These are phyloP conservation scores for Toxotes chatareus DNA, from an alignment of 2,113 vertebrate species.

Conservation along the genomic window DNA sequence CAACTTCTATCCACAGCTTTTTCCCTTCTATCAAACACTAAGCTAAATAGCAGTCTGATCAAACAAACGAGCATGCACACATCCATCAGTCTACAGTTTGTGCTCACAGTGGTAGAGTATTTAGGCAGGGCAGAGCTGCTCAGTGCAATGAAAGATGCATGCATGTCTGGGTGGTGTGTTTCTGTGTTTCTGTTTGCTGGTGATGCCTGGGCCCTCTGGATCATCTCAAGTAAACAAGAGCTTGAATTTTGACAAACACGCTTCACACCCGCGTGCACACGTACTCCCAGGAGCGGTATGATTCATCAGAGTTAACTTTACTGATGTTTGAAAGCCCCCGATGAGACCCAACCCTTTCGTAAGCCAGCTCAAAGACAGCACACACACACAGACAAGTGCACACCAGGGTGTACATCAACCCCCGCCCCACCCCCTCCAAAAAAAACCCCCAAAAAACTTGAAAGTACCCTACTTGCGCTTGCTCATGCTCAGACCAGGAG, in stretches of 20 bases:
- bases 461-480: slow-evolving; percentile 32
- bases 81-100: slow-evolving; percentile 28
- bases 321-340: slow-evolving; percentile 71
- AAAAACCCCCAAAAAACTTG: slow-evolving; percentile 38
- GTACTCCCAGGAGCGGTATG: slow-evolving; percentile 62
- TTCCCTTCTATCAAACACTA: slow-evolving; percentile 15
- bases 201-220: slow-evolving; percentile 66
- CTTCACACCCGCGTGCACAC: slow-evolving; percentile 71
- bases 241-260: slow-evolving; percentile 74
- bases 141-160: slow-evolving; percentile 74
- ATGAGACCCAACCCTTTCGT: slow-evolving; percentile 59
- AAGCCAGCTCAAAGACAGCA: slow-evolving; percentile 37
- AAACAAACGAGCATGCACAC: slow-evolving; percentile 45
- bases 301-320: slow-evolving; percentile 75
- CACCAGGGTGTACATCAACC: slow-evolving; percentile 19
- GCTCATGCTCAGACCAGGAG: slow-evolving; percentile 49
- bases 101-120: slow-evolving; percentile 25
- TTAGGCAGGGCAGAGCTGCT: slow-evolving; percentile 55
- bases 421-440: neutral
- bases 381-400: slow-evolving; percentile 10
- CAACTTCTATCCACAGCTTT: slow-evolving; percentile 8
- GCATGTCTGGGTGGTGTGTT: slow-evolving; percentile 57
- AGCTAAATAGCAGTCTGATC: slow-evolving; percentile 51
- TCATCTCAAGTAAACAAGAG: slow-evolving; percentile 74
- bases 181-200: slow-evolving; percentile 67